Conservation (phyloP, 2,797 vertebrate species). For the Austrolebias charrua region DNA sequence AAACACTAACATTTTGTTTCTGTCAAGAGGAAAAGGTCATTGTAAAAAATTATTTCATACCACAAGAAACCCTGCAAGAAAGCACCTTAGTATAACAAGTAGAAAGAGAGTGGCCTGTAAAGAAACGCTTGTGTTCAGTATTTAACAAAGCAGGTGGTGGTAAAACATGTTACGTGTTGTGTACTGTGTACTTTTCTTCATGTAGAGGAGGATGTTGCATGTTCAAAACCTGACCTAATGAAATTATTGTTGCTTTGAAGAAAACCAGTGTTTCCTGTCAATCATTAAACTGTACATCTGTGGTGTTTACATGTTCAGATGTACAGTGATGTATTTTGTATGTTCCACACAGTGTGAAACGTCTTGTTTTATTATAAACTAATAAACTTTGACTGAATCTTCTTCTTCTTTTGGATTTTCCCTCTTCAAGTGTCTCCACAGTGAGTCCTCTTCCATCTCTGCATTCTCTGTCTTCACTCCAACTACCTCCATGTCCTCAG, state of each 20-base stretch:
- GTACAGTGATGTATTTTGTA: slow-evolving; percentile 49
- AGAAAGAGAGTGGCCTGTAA: not conserved
- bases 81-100: not conserved
- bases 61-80: slow-evolving; percentile 2
- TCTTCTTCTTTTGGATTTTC: too few relatives aligned
- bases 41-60: slow-evolving; percentile 20
- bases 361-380: slow-evolving; percentile 62
- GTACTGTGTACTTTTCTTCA: not conserved
- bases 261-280: slow-evolving; percentile 27
- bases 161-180: not conserved
- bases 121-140: not conserved
- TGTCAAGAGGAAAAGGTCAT: slow-evolving; percentile 4
- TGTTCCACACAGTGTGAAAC: slow-evolving; percentile 46
- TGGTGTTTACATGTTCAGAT: slow-evolving; percentile 41
- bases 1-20: slow-evolving; percentile 3
- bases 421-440: too few relatives aligned
- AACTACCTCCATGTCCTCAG: too few relatives aligned
- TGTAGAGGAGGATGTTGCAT: slow-evolving; percentile 11
- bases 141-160: not conserved
- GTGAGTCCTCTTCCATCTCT: too few relatives aligned
- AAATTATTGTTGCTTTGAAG: slow-evolving; percentile 20
- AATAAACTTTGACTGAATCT: slow-evolving; percentile 53
- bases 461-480: too few relatives aligned
- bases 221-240: not conserved
- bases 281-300: slow-evolving; percentile 23